Evolutionary conservation across 92 coral and sea anemone genomes (phyloP), one percentile per base, ranked within the genome.

Genomic region (Porites divaricata): DNA sequence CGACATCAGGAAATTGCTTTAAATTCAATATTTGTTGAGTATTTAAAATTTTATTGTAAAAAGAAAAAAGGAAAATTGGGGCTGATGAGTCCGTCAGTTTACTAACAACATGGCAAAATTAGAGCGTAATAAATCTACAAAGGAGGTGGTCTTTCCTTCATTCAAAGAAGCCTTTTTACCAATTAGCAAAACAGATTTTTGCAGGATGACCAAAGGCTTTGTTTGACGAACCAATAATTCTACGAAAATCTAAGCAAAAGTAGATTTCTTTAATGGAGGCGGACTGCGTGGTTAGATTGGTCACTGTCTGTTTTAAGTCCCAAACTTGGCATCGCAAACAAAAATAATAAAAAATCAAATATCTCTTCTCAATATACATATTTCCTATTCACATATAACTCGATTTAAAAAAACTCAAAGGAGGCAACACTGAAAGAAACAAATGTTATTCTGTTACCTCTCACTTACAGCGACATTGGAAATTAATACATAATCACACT

Each of bases 131-230:
- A 25, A 79, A 71, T 13, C 56, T 50, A 82, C 86, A 72, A 82
- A 69, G 68, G 26, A 72, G 86, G 86, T 79, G 86, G 86, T 57
- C 78, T 57, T 59, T 61, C 12, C 17, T 20, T 6, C 52, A 48
- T 72, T 82, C 67, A 72, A 72, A 70, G 79, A 51, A 21, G 49
- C 9, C 25, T 72, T 72, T 61, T 72, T 49, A 50, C 79, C 79
- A 82, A 82, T 82, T 82, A 82, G 79, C 70, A 82, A 82, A 82
- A 82, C 86, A 82, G 73, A 82, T 82, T 82, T 66, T 82, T 78
- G 68, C 52, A 62, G 63, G 35, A 63, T 22, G 23, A 73, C 59
- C 67, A 25, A 72, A 48, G 51, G 63, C 62, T 35, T 21, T 71
- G 59, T 71, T 70, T 71, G 78, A 57, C 69, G 19, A 49, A 71